phyloP scores from a whole-genome alignment of 2,797 vertebrate species.

The Smutsia gigantea region DNA sequence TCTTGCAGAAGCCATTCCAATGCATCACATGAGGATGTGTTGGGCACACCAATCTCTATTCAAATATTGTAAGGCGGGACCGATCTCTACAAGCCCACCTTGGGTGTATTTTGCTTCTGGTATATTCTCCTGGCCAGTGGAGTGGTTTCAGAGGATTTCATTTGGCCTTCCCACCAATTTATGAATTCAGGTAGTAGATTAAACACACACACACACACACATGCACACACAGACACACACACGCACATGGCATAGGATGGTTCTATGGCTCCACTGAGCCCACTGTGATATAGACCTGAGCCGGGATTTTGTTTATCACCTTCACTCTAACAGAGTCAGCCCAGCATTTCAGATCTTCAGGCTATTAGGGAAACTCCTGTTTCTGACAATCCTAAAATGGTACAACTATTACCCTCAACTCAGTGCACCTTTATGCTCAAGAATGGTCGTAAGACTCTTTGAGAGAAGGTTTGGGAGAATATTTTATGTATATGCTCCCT shows the following conservation, averaged over 20 bases:
- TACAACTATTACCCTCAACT: background rate
- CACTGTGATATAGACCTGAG: background rate
- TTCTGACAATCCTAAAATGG: background rate
- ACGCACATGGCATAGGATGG: no score
- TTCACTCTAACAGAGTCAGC: background rate
- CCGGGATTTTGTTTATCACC: background rate
- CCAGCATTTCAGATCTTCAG: background rate
- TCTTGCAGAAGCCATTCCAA: background rate
- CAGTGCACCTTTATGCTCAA: background rate
- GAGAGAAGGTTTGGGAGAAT: background rate
- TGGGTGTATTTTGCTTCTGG: background rate
- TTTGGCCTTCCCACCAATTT: background rate
- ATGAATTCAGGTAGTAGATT: background rate
- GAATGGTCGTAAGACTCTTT: background rate
- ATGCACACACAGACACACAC: no score
- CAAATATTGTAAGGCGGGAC: background rate
- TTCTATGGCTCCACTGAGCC: background rate
- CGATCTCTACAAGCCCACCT: background rate
- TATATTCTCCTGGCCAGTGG: background rate
- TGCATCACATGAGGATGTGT: background rate
- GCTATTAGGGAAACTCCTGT: background rate
- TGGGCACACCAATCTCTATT: background rate
- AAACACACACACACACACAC: background rate
- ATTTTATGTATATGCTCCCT: background rate
- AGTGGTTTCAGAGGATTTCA: background rate